Conservation (phyloP, 1,140 invertebrate species). For the Pseudachorutes palmiensis region DNA sequence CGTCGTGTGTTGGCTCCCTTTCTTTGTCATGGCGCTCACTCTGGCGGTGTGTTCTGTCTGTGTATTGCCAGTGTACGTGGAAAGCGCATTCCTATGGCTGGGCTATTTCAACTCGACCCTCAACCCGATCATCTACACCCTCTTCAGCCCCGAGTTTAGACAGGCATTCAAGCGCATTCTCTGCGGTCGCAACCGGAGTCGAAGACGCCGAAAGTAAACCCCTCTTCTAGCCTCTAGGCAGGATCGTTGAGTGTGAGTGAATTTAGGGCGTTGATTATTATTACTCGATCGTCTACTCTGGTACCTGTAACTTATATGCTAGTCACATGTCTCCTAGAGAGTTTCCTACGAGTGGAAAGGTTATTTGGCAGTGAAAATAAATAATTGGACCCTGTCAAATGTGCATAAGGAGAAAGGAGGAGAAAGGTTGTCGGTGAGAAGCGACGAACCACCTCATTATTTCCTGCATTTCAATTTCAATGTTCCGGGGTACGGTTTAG, state of each 20-base stretch:
- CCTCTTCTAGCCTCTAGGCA: background rate
- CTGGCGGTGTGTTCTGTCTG: slow-evolving; percentile 59
- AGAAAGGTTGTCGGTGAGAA: too few relatives aligned
- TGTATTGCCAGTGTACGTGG: slow-evolving; percentile 46
- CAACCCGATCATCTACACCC: slow-evolving; percentile 80
- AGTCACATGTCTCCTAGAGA: too few relatives aligned
- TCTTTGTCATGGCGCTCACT: slow-evolving; percentile 79
- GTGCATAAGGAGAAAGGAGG: too few relatives aligned
- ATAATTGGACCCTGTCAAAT: too few relatives aligned
- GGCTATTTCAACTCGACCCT: slow-evolving; percentile 68
- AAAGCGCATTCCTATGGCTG: slow-evolving; percentile 69
- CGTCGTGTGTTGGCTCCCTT: slow-evolving; percentile 81
- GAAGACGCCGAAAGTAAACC: slow-evolving; percentile 38
- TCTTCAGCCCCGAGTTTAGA: slow-evolving; percentile 81
- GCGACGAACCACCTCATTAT: too few relatives aligned
- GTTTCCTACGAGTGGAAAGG: too few relatives aligned
- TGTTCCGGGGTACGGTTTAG: too few relatives aligned
- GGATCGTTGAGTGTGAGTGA: too few relatives aligned
- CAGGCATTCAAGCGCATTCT: slow-evolving; percentile 74
- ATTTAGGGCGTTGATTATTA: too few relatives aligned
- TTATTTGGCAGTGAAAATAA: background rate
- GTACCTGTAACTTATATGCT: too few relatives aligned
- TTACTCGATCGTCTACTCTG: too few relatives aligned
- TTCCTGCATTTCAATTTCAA: too few relatives aligned
- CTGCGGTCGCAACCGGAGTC: slow-evolving; percentile 53